phyloP scores from a whole-genome alignment of 2,113 vertebrate species.

The Empidonax alnorum region DNA sequence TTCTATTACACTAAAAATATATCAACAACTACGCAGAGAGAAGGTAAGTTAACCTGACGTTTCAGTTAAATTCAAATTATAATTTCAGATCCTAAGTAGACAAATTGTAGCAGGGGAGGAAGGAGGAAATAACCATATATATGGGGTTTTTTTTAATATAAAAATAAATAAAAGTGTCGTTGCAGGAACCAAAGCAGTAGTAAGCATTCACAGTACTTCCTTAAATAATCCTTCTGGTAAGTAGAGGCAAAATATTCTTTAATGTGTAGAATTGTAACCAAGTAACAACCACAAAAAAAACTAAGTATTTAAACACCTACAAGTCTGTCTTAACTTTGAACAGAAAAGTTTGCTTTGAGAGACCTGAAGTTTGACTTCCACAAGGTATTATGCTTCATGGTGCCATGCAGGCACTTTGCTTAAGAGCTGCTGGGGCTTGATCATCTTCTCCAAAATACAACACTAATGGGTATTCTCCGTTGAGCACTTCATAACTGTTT shows the following conservation, averaged over 20 bases:
- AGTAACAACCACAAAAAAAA: background rate
- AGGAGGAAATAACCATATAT: background rate
- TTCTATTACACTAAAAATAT: background rate
- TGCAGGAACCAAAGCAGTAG: background rate
- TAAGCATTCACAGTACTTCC: background rate
- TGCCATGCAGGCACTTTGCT: background rate
- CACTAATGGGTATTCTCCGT: background rate
- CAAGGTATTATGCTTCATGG: background rate
- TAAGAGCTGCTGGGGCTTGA: background rate
- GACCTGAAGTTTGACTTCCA: background rate
- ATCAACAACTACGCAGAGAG: background rate
- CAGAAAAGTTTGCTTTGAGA: background rate
- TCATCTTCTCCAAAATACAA: background rate
- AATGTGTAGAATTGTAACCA: background rate
- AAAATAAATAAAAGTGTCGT: background rate
- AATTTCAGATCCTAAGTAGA: background rate
- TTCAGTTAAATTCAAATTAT: background rate
- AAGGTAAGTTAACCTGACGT: background rate
- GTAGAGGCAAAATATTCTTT: background rate
- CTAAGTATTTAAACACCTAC: background rate
- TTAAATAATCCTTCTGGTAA: background rate
- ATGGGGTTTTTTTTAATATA: background rate
- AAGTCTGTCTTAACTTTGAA: background rate
- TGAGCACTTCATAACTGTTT: background rate
- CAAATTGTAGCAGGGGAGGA: background rate